Evolutionary conservation across 2,797 vertebrate species (phyloP).

Genomic region (Periparus ater): DNA sequence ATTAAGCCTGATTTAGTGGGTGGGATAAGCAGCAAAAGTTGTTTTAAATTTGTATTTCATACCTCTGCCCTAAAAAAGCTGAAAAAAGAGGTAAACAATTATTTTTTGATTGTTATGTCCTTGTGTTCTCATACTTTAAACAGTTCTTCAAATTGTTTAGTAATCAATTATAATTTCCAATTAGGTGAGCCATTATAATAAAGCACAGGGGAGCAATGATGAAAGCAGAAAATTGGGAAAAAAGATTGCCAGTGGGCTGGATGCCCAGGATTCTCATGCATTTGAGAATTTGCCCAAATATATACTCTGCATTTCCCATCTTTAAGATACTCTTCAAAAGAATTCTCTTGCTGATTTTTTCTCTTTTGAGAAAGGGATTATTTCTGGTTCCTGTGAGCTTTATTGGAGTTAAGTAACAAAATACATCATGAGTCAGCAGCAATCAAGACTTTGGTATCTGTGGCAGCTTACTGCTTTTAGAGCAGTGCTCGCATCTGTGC

Average conservation of each 20-base stretch:
- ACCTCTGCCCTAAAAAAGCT: background rate
- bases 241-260: background rate
- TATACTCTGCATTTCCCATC: background rate
- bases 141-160: background rate
- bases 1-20: background rate
- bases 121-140: background rate
- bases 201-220: background rate
- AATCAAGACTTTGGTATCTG: background rate
- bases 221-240: background rate
- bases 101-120: background rate
- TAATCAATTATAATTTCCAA: background rate
- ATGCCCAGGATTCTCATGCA: background rate
- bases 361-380: background rate
- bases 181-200: background rate
- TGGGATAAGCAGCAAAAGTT: background rate
- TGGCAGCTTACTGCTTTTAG: background rate
- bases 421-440: background rate
- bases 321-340: background rate
- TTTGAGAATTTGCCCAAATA: background rate
- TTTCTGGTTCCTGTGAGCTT: background rate
- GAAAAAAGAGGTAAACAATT: background rate
- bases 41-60: background rate
- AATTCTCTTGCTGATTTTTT: background rate
- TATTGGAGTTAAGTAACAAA: background rate
- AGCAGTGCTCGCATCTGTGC: background rate